Evolutionary conservation across 2,113 vertebrate species (phyloP).

Genomic region (Grus americana): DNA sequence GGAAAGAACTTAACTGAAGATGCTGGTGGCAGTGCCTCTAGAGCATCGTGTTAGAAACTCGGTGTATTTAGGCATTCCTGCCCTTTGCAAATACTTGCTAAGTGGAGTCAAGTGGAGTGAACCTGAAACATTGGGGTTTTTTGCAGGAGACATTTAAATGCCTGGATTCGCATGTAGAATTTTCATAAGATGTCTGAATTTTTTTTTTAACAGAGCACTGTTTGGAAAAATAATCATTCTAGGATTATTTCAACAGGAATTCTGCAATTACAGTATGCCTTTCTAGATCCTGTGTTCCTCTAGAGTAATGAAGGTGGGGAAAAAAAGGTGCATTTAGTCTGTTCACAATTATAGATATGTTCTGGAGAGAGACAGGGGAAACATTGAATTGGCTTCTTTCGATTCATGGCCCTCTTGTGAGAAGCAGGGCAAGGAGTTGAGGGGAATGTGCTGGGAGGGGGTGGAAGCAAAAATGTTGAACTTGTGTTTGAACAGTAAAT

Average conservation of each 20-base stretch:
- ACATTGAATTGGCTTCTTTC: background rate
- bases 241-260: background rate
- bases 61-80: background rate
- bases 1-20: background rate
- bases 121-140: background rate
- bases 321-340: background rate
- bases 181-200: background rate
- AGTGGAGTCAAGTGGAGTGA: constrained; percentile 1
- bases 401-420: background rate
- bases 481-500: background rate
- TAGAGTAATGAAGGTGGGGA: background rate
- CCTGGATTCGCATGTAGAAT: background rate
- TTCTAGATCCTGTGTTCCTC: background rate
- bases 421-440: background rate
- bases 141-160: background rate
- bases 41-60: background rate
- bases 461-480: background rate
- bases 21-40: background rate
- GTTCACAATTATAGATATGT: background rate
- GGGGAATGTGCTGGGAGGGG: background rate
- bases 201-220: background rate
- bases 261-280: background rate
- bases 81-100: background rate
- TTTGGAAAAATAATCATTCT: background rate
- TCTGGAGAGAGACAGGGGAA: background rate